Base-by-base conservation (phyloP, 2,113 vertebrate genomes). In the Scortum barcoo region DNA sequence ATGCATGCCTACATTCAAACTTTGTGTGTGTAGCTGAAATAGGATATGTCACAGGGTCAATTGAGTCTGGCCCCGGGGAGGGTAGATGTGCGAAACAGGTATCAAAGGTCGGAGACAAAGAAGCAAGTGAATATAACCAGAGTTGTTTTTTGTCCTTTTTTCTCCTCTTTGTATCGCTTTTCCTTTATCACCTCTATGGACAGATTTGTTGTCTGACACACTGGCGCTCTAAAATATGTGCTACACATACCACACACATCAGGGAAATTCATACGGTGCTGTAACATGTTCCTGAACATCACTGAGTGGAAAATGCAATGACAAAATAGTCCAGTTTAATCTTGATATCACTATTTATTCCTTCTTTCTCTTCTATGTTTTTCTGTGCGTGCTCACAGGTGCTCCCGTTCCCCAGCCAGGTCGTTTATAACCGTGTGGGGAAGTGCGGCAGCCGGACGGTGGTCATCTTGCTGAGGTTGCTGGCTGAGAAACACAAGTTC, bases 381-480 rank as follows among this genome's bases (percentile, higher is more conserved):
- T 28, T n/a, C 7, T 79, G 30, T 71, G 48, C 12, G 58, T 72
- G 46, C 54, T 80, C 76, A 12, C 92, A 99, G 98, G 96, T 96
- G 79, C 96, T 99, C 67, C 97, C 96, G 5, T 99, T 99, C 87
- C 98, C 98, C 65, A 98, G 97, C 93, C 97, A 99, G 94, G 97
- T 99, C 94, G 96, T 99, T n/a, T 99, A 99, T 90, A 99, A 99
- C 94, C 96, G 98, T 66, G 98, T 99, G 61, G 98, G 98, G 87
- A 99, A 99, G 92, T 99, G 98, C 81, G 98, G 98, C 76, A 99
- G 98, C 86, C 96, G 98, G 50, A 99, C 98, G 9, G 97, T 99
- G 85, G 97, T 99, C 91, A 95, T 99, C 91, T 94, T 99, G 69
- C 94, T 99, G 90, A 95, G 97, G 85, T 95, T 98, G 84, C 94